Evolutionary conservation across 2,888 invertebrate species (phyloP), one percentile per base, ranked within the genome.

Genomic region (Argynnis bischoffii): DNA sequence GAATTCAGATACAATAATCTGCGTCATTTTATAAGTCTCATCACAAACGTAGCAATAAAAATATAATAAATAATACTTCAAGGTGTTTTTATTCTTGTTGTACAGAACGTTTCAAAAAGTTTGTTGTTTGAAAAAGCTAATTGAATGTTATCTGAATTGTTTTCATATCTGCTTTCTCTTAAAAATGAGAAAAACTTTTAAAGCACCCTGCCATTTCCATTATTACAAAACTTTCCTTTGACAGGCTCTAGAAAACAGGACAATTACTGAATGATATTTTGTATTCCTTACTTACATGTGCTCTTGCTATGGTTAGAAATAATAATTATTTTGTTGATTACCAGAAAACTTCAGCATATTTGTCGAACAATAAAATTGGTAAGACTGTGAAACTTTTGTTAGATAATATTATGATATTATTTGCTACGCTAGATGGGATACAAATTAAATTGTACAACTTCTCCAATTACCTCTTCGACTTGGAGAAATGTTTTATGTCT

Each of bases 111-210:
- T 74, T 77, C 72, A 68, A 74, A 77, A 80, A 72, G 14, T 76
- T 77, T 75, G 74, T 73, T 63, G 60, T 59, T 64, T 70, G 74
- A 79, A 82, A 84, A 84, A 85, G 78, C 80, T 85, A 85, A 86
- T 87, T 86, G 81, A 84, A 84, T 84, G 81, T 80, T 85, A 83
- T 83, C 82, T 81, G 75, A 82, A 86, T 81, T 78, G 81, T 80
- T 79, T 77, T 78, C 75, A 75, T 76, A 75, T 80, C 69, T 73
- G 76, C 71, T 76, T 78, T 75, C 71, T 74, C 69, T 73, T 78
- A 76, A 77, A 80, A 77, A 77, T 75, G 70, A 77, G 74, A 78
- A 80, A 79, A 85, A 80, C 61, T 81, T 85, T 69, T 74, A 71
- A 72, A 81, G 81, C 72, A 77, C 77, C 77, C 76, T 71, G 76